phyloP scores from a whole-genome alignment of 1,140 invertebrate genomes.

The Grapholita molesta region DNA sequence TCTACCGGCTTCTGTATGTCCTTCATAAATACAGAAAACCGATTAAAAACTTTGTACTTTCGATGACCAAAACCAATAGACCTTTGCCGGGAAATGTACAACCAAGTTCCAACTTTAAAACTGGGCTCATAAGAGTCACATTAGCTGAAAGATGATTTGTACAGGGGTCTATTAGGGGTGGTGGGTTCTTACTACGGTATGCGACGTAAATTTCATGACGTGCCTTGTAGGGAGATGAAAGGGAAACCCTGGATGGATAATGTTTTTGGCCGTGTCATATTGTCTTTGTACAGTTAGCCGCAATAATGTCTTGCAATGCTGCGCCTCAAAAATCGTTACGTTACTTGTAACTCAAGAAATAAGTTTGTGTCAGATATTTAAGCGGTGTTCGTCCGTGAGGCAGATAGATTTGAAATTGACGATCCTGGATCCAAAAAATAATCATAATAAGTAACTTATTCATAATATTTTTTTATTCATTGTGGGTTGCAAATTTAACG shows the following conservation, averaged over 20 bases:
- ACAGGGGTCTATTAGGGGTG: constrained; percentile 21
- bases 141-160: neutral
- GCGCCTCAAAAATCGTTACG: no score
- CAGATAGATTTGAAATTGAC: no score
- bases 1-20: neutral
- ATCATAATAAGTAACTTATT: no score
- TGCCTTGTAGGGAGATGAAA: constrained; percentile 50
- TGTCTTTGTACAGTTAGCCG: neutral
- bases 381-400: no score
- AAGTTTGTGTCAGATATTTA: no score
- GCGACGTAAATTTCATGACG: constrained; percentile 54
- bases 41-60: constrained; percentile 35
- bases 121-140: neutral
- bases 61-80: constrained; percentile 27
- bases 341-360: no score
- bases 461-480: no score
- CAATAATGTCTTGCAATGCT: no score
- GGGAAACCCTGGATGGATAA: constrained; percentile 36
- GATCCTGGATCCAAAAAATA: no score
- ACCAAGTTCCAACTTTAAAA: constrained; percentile 17
- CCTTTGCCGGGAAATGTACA: neutral
- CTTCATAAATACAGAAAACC: constrained; percentile 29
- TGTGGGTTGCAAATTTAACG: no score
- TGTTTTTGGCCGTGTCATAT: neutral
- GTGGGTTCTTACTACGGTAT: constrained; percentile 48